Evolutionary conservation across 2,888 invertebrate species (phyloP).

Genomic region (Drosophila anomalata): DNA sequence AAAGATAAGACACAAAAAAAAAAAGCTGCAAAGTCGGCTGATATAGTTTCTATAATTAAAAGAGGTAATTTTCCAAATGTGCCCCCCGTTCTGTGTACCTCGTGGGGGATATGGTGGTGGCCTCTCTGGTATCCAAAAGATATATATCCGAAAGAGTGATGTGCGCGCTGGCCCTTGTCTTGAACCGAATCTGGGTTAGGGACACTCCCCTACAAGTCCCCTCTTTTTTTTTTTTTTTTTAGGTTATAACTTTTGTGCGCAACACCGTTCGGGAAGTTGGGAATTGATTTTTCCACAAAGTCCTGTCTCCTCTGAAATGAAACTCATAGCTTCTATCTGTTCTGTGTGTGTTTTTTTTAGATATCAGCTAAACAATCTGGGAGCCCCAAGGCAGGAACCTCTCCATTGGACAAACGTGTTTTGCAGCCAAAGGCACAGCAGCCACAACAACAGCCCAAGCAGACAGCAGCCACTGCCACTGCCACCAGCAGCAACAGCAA

Average conservation of each 20-base stretch:
- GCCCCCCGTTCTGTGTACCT: no score
- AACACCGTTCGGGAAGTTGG: slow-evolving; percentile 3
- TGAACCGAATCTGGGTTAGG: slow-evolving; percentile 67
- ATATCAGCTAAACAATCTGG: slow-evolving; percentile 84
- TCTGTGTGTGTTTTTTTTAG: slow-evolving; percentile 57
- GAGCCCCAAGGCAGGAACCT: slow-evolving; percentile 81
- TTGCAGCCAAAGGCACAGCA: slow-evolving; percentile 86
- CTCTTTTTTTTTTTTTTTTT: background rate
- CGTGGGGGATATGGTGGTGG: no score
- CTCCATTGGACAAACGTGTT: slow-evolving; percentile 87
- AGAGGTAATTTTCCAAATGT: slow-evolving; percentile 58
- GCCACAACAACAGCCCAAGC: slow-evolving; percentile 61
- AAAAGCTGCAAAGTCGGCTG: slow-evolving; percentile 7
- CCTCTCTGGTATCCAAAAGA: background rate
- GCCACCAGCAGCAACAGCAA: slow-evolving; percentile 20
- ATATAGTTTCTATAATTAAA: slow-evolving; percentile 21
- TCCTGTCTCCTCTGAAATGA: background rate
- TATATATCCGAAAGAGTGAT: slow-evolving; percentile 14
- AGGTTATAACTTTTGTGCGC: slow-evolving; percentile 19
- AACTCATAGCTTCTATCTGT: slow-evolving; percentile 2
- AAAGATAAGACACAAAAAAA: slow-evolving; percentile 65
- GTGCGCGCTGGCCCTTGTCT: slow-evolving; percentile 25
- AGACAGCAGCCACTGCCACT: slow-evolving; percentile 58
- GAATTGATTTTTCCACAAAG: slow-evolving; percentile 24
- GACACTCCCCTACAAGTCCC: slow-evolving; percentile 57